phyloP scores from a whole-genome alignment of 2,888 invertebrate genomes.

The Phytoseiulus persimilis region DNA sequence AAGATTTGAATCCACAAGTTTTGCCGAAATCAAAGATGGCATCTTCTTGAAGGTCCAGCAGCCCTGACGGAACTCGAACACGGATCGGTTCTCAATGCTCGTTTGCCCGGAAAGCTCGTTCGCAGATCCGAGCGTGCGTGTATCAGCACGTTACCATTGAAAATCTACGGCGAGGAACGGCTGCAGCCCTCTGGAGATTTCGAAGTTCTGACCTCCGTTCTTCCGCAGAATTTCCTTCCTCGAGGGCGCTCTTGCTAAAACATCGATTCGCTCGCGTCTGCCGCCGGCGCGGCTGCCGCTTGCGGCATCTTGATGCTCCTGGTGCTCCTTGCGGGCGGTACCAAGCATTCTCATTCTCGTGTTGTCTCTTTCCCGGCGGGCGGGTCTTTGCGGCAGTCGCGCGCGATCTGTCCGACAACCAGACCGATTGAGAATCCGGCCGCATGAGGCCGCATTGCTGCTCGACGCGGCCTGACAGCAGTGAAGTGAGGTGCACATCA shows the following conservation, averaged over 20 bases:
- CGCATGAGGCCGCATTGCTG: not conserved
- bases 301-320: not conserved
- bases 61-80: no score
- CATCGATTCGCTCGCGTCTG: not conserved
- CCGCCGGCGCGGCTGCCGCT: not conserved
- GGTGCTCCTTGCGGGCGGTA: conserved; percentile 9
- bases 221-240: no score
- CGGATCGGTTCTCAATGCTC: no score
- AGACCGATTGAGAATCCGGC: not conserved
- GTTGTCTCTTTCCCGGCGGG: conserved; percentile 35
- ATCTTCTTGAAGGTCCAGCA: no score
- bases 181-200: no score
- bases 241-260: not conserved
- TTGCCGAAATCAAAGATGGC: no score
- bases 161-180: no score
- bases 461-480: conserved; percentile 5
- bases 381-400: conserved; percentile 25
- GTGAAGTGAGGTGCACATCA: not conserved
- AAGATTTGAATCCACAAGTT: no score
- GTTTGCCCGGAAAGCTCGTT: no score
- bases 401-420: not conserved
- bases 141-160: no score
- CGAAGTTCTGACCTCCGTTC: no score
- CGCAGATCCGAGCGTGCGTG: no score
- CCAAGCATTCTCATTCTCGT: conserved; percentile 11